Evolutionary conservation across 2,888 invertebrate genomes (phyloP).

Genomic region (Merodon equestris): DNA sequence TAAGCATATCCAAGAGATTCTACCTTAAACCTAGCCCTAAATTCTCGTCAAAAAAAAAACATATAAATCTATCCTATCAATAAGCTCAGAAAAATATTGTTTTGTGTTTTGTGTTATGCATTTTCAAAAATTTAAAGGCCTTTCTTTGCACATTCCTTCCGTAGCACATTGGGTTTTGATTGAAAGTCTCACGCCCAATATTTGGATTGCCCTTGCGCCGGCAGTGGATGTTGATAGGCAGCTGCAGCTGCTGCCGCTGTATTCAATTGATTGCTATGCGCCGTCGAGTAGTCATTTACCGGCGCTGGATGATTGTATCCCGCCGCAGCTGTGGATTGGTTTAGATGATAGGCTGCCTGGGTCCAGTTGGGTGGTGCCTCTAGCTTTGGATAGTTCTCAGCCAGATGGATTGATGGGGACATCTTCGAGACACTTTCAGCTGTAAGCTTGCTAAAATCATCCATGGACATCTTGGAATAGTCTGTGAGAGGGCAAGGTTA

Average conservation of each 20-base stretch:
- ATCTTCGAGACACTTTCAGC: conserved; percentile 78
- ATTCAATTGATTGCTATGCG: conserved; percentile 73
- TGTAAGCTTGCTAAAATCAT: conserved; percentile 80
- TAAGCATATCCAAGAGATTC: conserved; percentile 32
- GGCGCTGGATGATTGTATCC: conserved; percentile 76
- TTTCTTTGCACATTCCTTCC: conserved; percentile 52
- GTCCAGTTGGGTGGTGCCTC: conserved; percentile 77
- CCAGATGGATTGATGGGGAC: conserved; percentile 76
- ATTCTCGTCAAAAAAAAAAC: too few relatives aligned
- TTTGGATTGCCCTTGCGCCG: conserved; percentile 75
- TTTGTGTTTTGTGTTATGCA: conserved; percentile 18
- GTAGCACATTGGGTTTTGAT: neutral
- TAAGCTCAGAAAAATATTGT: neutral
- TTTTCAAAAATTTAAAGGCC: conserved; percentile 43
- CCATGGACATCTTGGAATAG: conserved; percentile 80
- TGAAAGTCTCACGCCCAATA: conserved; percentile 77
- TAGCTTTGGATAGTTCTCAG: conserved; percentile 77
- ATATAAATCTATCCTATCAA: too few relatives aligned
- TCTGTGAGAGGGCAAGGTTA: too few relatives aligned
- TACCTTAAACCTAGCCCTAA: conserved; percentile 27
- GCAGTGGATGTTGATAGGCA: conserved; percentile 76
- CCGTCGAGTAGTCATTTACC: conserved; percentile 74
- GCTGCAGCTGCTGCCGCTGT: conserved; percentile 71
- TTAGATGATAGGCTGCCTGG: conserved; percentile 77
- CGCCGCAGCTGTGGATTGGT: conserved; percentile 75